Percentiles rank a stretch among this genome's conserved stretches.
These are phyloP conservation scores for Ceyx margarethae DNA, from an alignment of 2,113 vertebrate species.

Conservation along the genomic window DNA sequence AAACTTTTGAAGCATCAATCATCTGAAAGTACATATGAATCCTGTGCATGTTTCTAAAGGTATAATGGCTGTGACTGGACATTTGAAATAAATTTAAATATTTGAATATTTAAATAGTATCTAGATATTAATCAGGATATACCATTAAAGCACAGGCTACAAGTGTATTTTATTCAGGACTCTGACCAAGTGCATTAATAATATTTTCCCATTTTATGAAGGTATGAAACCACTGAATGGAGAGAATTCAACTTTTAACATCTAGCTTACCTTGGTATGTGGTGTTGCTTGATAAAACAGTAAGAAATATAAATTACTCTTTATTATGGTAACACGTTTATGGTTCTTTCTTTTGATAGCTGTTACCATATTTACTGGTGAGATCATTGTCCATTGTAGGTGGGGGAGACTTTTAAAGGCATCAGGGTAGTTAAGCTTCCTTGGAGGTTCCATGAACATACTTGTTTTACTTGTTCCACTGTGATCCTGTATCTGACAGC, in stretches of 20 bases:
- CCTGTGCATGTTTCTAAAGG: background rate
- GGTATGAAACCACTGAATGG: background rate
- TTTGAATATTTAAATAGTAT: background rate
- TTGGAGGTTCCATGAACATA: background rate
- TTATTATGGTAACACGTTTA: background rate
- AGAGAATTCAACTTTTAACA: background rate
- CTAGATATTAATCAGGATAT: background rate
- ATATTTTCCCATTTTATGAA: background rate
- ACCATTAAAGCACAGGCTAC: background rate
- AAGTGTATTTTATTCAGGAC: background rate
- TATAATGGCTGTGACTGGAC: background rate
- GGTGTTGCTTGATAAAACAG: background rate
- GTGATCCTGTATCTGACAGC: background rate
- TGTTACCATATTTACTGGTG: background rate
- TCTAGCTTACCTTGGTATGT: background rate
- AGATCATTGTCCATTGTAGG: background rate
- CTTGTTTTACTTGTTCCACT: background rate
- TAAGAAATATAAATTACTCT: background rate
- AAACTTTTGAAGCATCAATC: background rate
- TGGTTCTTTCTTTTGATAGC: background rate
- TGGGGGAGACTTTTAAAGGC: background rate
- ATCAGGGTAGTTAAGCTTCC: background rate
- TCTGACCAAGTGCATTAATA: background rate
- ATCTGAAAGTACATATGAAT: background rate
- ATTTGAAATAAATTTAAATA: background rate